Percentiles rank a stretch among this genome's conserved stretches.
These are phyloP conservation scores for Spondyliosoma cantharus DNA, from an alignment of 2,797 vertebrate genomes.

Conservation along the genomic window DNA sequence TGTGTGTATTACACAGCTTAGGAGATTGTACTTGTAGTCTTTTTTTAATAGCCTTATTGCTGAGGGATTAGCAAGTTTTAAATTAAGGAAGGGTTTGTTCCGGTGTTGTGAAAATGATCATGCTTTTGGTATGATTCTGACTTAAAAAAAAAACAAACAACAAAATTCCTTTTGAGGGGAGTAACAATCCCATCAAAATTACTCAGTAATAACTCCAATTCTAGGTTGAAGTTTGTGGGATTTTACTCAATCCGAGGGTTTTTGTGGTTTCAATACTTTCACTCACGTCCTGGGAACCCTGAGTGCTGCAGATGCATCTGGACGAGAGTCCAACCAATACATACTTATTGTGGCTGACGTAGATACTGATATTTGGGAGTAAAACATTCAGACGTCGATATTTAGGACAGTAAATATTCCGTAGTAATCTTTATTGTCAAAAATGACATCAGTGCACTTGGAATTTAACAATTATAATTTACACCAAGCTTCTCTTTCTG, in stretches of 20 bases:
- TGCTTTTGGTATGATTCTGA: conserved; percentile 41
- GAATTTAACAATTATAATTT: no score
- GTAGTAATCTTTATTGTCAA: no score
- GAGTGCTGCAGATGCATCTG: not conserved
- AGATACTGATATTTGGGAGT: no score
- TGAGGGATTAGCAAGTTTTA: conserved; percentile 73
- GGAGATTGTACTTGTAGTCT: conserved; percentile 75
- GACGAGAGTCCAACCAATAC: not conserved
- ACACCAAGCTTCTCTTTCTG: no score
- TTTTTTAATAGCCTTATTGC: conserved; percentile 73
- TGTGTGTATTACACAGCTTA: conserved; percentile 45
- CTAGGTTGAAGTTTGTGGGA: not conserved
- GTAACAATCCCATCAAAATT: conserved; percentile 3
- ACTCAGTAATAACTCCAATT: not conserved
- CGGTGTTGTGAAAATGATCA: conserved; percentile 51
- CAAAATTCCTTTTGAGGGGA: conserved; percentile 1
- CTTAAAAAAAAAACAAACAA: conserved; percentile 10
- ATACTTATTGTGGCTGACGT: no score
- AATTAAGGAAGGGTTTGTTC: conserved; percentile 66
- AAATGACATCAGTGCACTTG: no score
- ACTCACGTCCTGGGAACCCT: not conserved
- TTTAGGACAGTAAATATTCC: no score
- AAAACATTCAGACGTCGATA: no score
- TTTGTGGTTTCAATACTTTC: conserved; percentile 1
- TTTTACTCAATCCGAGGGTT: conserved; percentile 3